Evolutionary conservation across 2,113 vertebrate species (phyloP).

Genomic region (Pachycephala philippinensis): DNA sequence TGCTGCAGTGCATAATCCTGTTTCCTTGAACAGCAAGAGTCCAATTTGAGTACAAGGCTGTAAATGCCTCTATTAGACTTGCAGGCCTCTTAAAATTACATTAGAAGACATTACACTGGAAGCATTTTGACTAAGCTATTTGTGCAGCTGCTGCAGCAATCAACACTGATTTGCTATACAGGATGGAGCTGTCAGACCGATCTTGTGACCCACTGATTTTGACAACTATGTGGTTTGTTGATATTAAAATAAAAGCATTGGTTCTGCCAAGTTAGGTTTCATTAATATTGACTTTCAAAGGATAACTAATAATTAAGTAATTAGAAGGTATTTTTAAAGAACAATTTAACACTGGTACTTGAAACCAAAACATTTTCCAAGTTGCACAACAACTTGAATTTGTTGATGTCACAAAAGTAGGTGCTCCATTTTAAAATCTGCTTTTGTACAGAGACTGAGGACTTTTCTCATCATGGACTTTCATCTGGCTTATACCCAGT

Average conservation of each 20-base stretch:
- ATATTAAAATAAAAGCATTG: background rate
- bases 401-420: background rate
- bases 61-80: background rate
- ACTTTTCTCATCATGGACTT: background rate
- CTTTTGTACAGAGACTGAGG: background rate
- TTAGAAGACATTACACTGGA: background rate
- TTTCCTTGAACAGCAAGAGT: background rate
- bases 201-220: background rate
- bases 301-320: conserved; percentile 33
- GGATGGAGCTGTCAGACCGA: background rate
- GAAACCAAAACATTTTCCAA: background rate
- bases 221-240: background rate
- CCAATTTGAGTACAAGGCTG: background rate
- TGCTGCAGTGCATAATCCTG: fast-evolving
- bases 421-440: background rate
- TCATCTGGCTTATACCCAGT: background rate
- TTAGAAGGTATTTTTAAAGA: conserved; percentile 13
- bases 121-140: background rate
- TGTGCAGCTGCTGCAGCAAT: background rate
- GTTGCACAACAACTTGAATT: background rate
- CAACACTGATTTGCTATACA: background rate
- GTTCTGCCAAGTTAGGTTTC: background rate
- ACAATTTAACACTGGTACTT: background rate
- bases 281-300: background rate
- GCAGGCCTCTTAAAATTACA: background rate